phyloP scores from a whole-genome alignment of 2,113 vertebrate genomes.

The Microcebus tavaratra region DNA sequence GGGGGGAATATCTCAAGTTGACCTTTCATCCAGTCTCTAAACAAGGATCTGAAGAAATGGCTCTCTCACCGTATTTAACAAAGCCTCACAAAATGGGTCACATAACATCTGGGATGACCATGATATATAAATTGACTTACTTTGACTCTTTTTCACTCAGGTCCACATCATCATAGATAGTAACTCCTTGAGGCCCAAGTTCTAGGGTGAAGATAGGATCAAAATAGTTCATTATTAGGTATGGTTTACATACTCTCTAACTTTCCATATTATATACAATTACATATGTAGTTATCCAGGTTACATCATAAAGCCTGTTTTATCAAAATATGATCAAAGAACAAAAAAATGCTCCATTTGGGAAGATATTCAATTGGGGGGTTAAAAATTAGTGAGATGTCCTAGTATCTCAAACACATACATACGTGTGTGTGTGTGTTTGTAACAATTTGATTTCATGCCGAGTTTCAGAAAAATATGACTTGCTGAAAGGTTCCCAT shows the following conservation, averaged over 20 bases:
- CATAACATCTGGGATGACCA: background rate
- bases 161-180: constrained; percentile 70
- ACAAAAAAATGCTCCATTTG: background rate
- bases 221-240: constrained; percentile 17
- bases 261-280: constrained; percentile 5
- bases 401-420: background rate
- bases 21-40: background rate
- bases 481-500: background rate
- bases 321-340: constrained; percentile 34
- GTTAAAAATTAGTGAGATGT: background rate
- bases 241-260: background rate
- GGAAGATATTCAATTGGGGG: background rate
- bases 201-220: constrained; percentile 62
- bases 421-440: background rate
- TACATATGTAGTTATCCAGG: background rate
- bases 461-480: background rate
- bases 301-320: background rate
- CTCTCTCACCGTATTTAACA: background rate
- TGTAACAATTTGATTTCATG: constrained; percentile 28
- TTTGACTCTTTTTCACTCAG: constrained; percentile 60
- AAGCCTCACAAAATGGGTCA: background rate
- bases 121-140: constrained; percentile 72
- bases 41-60: background rate
- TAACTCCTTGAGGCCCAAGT: constrained; percentile 69
- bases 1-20: background rate